Base-by-base conservation (phyloP, 2,888 invertebrate species). In the Empis stercorea region DNA sequence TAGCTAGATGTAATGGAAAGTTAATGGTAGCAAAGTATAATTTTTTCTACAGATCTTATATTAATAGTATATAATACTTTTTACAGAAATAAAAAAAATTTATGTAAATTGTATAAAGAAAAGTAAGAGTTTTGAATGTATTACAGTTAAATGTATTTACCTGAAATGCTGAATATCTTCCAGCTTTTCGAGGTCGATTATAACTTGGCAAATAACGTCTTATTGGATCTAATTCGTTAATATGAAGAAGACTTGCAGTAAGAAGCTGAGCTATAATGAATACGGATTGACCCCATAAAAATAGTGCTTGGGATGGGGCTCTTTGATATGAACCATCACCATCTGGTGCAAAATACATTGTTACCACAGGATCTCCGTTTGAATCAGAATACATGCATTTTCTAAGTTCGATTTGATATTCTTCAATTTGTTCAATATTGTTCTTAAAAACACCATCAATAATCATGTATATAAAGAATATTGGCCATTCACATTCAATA, bases 141-240 rank as follows among this genome's bases (percentile, higher is more conserved):
- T 27, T 7, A 4, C 4, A 6, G 23, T 27, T 2, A 4, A 27
- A 27, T 27, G 4, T 7, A 27, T 27, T 59, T 70, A 88, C 96
- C 84, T 97, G 96, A 72, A 99, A 99, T 20, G 95, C 94, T 0
- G 96, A 96, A 71, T 99, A 97, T 52, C 96, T 76, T 40, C 92
- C 91, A 44, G 86, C 91, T 60, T 85, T 82, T 36, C 91, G 75
- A 0, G 97, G 97, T 42, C 97, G 74, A 66, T 94, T 95, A 65
- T 93, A 94, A 0, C 95, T 95, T 0, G 97, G 96, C 57, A 97
- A 73, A 70, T 96, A 94, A 30, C 97, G 79, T 43, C 95, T 76
- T 55, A 97, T 88, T 0, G 95, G 94, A 71, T 99, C 99, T 51
- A 99, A 71, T 70, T 99, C 97, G 61, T 92, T 94, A 32, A 94